Conservation (phyloP, 2,797 vertebrate genomes). For the Sebastolobus alascanus region DNA sequence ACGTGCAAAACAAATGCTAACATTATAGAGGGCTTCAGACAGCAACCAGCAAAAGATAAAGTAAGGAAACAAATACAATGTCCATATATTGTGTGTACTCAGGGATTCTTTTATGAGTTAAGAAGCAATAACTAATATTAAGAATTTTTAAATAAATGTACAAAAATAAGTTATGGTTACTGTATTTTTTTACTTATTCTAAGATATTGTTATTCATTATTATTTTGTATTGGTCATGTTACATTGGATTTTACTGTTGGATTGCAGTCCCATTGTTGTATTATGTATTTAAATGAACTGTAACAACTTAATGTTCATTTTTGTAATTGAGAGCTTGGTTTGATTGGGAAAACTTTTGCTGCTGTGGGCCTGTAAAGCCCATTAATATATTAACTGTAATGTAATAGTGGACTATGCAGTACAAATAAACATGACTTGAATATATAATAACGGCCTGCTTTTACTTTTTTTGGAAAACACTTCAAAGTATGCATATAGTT, state of each 20-base stretch:
- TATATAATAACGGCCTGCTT: neutral
- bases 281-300: too few species aligned
- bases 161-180: too few species aligned
- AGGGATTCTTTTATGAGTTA: neutral
- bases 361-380: neutral
- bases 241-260: too few species aligned
- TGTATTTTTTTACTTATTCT: too few species aligned
- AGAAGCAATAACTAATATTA: neutral
- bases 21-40: too few species aligned
- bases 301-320: neutral
- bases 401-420: neutral
- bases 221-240: too few species aligned
- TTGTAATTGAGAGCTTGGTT: neutral
- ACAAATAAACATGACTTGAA: neutral
- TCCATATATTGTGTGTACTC: neutral
- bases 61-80: too few species aligned
- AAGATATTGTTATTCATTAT: too few species aligned
- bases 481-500: neutral
- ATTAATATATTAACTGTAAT: neutral
- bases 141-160: neutral
- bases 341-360: neutral
- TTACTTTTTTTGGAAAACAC: constrained; percentile 2
- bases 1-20: neutral
- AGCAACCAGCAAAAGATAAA: too few species aligned
- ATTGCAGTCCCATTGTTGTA: too few species aligned